Evolutionary conservation across 2,888 invertebrate genomes (phyloP).

Genomic region (Oxycera nigricornis): DNA sequence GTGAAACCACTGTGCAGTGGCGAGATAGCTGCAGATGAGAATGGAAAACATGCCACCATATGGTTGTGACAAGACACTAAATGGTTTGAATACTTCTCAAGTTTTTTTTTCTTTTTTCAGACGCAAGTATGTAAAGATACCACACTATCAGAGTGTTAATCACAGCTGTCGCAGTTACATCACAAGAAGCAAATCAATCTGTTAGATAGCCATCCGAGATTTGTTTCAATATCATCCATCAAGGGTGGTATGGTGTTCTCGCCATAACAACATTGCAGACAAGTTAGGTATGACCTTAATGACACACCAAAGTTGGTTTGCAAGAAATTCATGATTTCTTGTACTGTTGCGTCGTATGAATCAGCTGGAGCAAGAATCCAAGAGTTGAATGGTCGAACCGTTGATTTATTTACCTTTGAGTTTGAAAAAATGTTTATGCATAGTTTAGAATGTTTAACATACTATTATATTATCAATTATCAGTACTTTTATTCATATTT

Average conservation of each 20-base stretch:
- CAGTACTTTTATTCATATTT: too few relatives aligned
- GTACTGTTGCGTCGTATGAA: too few relatives aligned
- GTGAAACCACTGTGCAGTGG: slow-evolving; percentile 24
- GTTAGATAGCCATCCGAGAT: neutral
- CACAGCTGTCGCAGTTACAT: slow-evolving; percentile 36
- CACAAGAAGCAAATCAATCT: slow-evolving; percentile 3
- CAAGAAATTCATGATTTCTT: too few relatives aligned
- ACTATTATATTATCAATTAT: too few relatives aligned
- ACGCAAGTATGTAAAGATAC: slow-evolving; percentile 11
- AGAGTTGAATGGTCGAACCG: too few relatives aligned
- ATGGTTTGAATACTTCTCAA: slow-evolving; percentile 25
- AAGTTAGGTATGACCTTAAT: neutral
- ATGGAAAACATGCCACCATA: slow-evolving; percentile 7
- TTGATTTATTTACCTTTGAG: too few relatives aligned
- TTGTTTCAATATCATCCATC: neutral
- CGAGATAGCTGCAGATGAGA: neutral
- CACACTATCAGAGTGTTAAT: slow-evolving; percentile 34
- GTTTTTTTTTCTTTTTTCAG: slow-evolving; percentile 11
- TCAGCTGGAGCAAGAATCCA: too few relatives aligned
- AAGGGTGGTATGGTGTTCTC: neutral
- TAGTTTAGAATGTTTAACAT: too few relatives aligned
- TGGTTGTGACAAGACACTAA: slow-evolving; percentile 16
- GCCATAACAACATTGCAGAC: neutral
- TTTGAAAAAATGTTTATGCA: too few relatives aligned
- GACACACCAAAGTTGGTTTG: too few relatives aligned